These are phyloP conservation scores for Dromaius novaehollandiae DNA, from an alignment of 2,113 vertebrate genomes.

Conservation along the genomic window DNA sequence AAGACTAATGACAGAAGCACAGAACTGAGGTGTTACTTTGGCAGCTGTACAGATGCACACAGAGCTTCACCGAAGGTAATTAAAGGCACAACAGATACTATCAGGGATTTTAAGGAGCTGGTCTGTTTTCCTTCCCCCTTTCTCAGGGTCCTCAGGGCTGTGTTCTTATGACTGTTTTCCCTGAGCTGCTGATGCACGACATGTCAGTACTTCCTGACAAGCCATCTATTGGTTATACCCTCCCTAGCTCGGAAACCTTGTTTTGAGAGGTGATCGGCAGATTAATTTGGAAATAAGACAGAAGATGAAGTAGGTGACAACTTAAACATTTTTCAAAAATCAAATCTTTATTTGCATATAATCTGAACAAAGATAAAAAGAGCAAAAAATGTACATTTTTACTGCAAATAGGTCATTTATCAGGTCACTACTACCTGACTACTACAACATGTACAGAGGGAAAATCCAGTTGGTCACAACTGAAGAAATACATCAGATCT, in stretches of 20 bases:
- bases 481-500: not conserved
- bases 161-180: not conserved
- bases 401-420: not conserved
- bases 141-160: not conserved
- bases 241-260: not conserved
- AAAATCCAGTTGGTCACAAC: not conserved
- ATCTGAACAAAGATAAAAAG: not conserved
- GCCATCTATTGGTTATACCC: not conserved
- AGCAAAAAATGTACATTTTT: not conserved
- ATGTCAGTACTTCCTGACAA: not conserved
- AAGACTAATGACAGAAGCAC: not conserved
- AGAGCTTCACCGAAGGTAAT: not conserved
- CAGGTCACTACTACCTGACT: not conserved
- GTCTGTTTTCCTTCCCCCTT: not conserved
- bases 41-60: not conserved
- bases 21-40: not conserved
- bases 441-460: not conserved
- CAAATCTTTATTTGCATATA: not conserved
- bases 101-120: not conserved
- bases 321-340: not conserved
- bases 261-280: not conserved
- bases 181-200: not conserved
- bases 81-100: not conserved
- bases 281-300: not conserved
- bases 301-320: not conserved